A percentile compares a stretch with the other conserved stretches of the same genome.
These are phyloP conservation scores for Calyptommatus sinebrachiatus DNA, from an alignment of 2,113 vertebrate genomes.

Conservation along the genomic window DNA sequence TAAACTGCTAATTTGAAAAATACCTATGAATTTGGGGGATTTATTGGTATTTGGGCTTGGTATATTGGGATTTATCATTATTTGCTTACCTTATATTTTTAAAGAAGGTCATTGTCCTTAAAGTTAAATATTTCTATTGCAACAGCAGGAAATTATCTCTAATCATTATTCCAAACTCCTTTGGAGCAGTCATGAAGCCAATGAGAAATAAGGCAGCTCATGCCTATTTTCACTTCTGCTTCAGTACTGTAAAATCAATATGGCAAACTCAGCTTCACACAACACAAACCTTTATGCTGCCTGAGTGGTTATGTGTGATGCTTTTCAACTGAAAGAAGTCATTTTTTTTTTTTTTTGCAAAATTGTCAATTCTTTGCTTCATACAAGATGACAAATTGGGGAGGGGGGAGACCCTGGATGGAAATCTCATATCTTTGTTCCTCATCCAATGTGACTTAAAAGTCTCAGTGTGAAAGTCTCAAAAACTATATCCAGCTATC, in stretches of 20 bases:
- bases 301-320: not conserved
- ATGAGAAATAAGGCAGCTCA: not conserved
- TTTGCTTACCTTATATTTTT: too few relatives aligned
- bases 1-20: too few relatives aligned
- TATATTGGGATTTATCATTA: too few relatives aligned
- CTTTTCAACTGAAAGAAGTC: not conserved
- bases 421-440: not conserved
- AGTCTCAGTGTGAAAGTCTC: slow-evolving; percentile 7
- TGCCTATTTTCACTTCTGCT: not conserved
- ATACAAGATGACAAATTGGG: not conserved
- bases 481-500: not conserved
- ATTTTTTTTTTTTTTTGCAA: not conserved
- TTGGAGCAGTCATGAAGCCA: not conserved
- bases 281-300: not conserved
- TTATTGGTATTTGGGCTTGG: too few relatives aligned
- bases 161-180: not conserved
- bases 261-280: slow-evolving; percentile 11
- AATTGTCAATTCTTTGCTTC: not conserved
- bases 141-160: not conserved
- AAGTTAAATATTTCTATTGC: not conserved
- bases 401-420: not conserved
- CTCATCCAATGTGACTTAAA: not conserved
- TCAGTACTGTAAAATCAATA: not conserved
- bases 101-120: too few relatives aligned
- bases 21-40: too few relatives aligned